Evolutionary conservation across 2,113 vertebrate genomes (phyloP).

Genomic region (Salvelinus fontinalis): DNA sequence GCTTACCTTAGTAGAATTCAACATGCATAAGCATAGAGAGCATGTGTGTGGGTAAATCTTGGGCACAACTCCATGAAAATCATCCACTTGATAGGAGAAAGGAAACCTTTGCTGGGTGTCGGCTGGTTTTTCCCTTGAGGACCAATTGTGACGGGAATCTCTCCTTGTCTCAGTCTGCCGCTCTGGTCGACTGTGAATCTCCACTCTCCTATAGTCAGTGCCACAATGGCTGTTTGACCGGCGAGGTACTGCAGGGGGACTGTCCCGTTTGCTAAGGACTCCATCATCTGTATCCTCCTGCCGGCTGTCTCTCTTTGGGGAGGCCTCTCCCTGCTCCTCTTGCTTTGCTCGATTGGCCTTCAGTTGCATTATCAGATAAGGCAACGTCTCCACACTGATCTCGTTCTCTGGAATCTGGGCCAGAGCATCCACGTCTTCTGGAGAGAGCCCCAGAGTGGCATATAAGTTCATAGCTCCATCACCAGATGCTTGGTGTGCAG

Average conservation of each 20-base stretch:
- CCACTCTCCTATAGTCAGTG: background rate
- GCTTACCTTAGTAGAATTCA: background rate
- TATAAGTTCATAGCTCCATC: conserved; percentile 87
- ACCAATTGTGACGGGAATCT: background rate
- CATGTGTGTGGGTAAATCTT: background rate
- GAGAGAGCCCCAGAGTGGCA: conserved; percentile 93
- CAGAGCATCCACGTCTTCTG: conserved; percentile 94
- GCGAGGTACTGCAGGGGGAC: background rate
- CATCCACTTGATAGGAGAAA: background rate
- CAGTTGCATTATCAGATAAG: conserved; percentile 94
- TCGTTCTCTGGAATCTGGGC: conserved; percentile 95
- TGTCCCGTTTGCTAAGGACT: background rate
- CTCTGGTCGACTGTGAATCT: background rate
- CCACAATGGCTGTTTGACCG: background rate
- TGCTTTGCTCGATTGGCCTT: conserved; percentile 61
- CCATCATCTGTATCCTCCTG: background rate
- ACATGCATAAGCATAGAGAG: conserved; percentile 4
- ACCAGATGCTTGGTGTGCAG: background rate
- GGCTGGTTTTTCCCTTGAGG: background rate
- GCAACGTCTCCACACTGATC: conserved; percentile 96
- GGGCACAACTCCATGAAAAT: background rate
- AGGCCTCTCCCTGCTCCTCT: background rate
- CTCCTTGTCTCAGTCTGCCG: background rate
- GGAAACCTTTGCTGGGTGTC: background rate
- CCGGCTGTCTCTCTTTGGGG: background rate